Evolutionary conservation across 2,797 vertebrate genomes (phyloP).

Genomic region (Chrosomus eos): DNA sequence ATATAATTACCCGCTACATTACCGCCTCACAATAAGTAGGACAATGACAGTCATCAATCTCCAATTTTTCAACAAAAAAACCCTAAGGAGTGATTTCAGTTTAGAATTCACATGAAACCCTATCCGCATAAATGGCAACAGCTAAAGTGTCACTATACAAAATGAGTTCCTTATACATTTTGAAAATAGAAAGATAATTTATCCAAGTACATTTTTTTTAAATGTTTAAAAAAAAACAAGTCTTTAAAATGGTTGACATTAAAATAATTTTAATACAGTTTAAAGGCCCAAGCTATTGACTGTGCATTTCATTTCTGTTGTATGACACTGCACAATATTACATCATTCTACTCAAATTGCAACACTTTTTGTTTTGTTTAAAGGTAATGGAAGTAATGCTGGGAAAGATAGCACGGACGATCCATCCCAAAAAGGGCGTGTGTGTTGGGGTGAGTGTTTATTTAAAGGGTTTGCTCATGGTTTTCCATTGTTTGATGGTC

Average conservation of each 20-base stretch:
- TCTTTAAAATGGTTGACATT: background rate
- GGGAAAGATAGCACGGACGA: slow-evolving; percentile 15
- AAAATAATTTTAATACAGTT: background rate
- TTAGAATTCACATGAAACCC: background rate
- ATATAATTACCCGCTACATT: background rate
- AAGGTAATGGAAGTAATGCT: slow-evolving; percentile 30
- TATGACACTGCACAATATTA: background rate
- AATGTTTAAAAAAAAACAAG: background rate
- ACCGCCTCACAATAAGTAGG: background rate
- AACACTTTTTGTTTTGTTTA: slow-evolving; percentile 11
- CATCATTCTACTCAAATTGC: slow-evolving; percentile 40
- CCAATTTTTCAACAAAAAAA: background rate
- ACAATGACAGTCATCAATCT: background rate
- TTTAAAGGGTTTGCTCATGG: slow-evolving; percentile 5
- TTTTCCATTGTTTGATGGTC: slow-evolving; percentile 26
- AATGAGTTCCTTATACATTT: background rate
- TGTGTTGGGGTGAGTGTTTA: slow-evolving; percentile 11
- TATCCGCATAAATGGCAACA: background rate
- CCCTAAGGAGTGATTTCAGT: background rate
- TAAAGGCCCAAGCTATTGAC: background rate
- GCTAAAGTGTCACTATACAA: background rate
- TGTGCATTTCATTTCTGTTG: background rate
- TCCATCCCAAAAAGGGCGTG: background rate
- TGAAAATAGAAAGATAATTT: background rate
- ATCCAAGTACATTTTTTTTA: background rate